A percentile compares a stretch with the other conserved stretches of the same genome.
These are phyloP conservation scores for Dromas ardeola DNA, from an alignment of 2,113 vertebrate genomes.

Conservation along the genomic window DNA sequence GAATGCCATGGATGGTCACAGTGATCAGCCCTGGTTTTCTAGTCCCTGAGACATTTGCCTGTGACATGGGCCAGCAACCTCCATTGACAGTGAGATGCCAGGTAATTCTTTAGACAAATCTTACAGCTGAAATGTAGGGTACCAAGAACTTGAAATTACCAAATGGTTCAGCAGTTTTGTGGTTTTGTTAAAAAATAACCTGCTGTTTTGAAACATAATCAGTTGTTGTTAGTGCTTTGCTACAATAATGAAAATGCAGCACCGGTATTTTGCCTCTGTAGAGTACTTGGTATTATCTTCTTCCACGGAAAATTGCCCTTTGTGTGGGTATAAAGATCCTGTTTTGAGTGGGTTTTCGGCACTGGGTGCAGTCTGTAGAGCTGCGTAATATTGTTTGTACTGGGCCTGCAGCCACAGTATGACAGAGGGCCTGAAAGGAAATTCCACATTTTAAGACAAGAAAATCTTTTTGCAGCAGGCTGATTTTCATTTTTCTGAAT, in stretches of 20 bases:
- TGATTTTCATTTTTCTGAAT: not conserved
- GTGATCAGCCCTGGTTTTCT: not conserved
- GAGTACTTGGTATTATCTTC: not conserved
- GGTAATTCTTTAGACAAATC: not conserved
- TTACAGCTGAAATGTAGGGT: not conserved
- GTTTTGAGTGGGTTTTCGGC: not conserved
- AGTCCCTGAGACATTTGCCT: not conserved
- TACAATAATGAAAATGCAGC: not conserved
- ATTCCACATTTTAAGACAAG: not conserved
- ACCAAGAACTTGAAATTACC: not conserved
- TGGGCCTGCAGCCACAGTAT: not conserved
- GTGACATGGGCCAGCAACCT: not conserved
- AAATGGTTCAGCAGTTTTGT: not conserved
- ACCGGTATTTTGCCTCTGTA: not conserved
- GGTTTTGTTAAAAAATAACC: not conserved
- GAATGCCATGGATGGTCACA: rapidly evolving
- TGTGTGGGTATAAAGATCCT: not conserved
- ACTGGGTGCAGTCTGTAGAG: not conserved
- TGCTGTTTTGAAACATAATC: not conserved
- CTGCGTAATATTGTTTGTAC: not conserved
- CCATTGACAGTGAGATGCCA: not conserved
- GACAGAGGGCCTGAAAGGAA: not conserved
- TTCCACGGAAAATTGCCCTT: not conserved
- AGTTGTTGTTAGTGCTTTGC: not conserved
- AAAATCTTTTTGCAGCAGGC: not conserved